phyloP scores from a whole-genome alignment of 2,113 vertebrate genomes.

The Morone chrysops region DNA sequence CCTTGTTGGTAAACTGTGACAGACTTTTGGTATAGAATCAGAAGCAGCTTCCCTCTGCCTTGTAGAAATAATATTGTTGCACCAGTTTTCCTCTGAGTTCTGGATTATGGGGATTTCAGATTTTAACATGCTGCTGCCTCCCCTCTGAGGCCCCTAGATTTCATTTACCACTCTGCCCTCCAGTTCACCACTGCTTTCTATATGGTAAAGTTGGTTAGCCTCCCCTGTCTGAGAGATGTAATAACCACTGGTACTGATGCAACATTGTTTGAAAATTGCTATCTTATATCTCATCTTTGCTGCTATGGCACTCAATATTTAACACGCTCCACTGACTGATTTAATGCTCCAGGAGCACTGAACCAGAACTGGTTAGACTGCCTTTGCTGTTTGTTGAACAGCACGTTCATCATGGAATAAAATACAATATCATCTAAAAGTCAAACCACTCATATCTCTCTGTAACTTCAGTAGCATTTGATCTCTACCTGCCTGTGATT shows the following conservation, averaged over 20 bases:
- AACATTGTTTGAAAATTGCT: conserved; percentile 33
- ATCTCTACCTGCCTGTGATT: neutral
- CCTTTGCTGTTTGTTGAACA: neutral
- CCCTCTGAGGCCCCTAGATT: neutral
- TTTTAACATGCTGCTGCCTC: conserved; percentile 20
- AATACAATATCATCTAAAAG: neutral
- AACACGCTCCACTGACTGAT: conserved; percentile 32
- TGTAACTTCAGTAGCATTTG: neutral
- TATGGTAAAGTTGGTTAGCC: conserved; percentile 1
- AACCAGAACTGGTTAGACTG: conserved; percentile 34
- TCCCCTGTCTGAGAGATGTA: conserved; percentile 30
- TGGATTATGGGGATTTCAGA: conserved; percentile 15
- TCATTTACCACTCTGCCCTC: conserved; percentile 18
- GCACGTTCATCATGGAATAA: conserved; percentile 18
- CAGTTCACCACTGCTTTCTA: conserved; percentile 27
- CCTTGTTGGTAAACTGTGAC: neutral
- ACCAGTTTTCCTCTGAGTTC: conserved; percentile 9
- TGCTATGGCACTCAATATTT: conserved; percentile 9
- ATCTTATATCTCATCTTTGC: conserved; percentile 48
- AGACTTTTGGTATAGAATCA: neutral
- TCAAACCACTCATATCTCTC: neutral
- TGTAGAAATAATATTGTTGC: neutral
- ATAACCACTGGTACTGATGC: conserved; percentile 32
- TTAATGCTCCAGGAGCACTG: conserved; percentile 24
- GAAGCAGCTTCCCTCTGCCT: neutral